Conservation (phyloP, 1,140 invertebrate genomes). For the Drosophila arizonae region DNA sequence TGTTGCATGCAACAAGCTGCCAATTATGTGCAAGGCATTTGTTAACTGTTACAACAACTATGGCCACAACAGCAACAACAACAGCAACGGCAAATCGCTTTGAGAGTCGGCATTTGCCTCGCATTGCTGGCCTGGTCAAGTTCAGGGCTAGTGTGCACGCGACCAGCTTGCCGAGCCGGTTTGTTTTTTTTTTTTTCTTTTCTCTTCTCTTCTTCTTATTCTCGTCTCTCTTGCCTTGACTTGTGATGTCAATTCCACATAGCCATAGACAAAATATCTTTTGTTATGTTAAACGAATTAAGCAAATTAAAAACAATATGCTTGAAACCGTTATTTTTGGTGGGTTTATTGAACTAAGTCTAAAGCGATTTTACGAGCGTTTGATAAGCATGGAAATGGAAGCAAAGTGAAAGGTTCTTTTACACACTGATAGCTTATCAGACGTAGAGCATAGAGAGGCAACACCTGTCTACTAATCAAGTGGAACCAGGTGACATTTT, state of each 20-base stretch:
- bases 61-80: constrained; percentile 16
- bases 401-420: constrained; percentile 64
- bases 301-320: constrained; percentile 20
- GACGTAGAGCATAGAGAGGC: constrained; percentile 1
- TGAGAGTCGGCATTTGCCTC: constrained; percentile 5
- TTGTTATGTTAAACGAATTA: constrained; percentile 66
- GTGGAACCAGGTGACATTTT: constrained; percentile 34
- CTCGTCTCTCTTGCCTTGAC: neutral
- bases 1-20: constrained; percentile 65
- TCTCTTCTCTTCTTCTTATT: neutral
- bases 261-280: constrained; percentile 39
- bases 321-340: neutral
- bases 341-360: constrained; percentile 65
- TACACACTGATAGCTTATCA: constrained; percentile 50
- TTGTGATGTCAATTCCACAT: constrained; percentile 35
- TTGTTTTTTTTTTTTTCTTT: constrained; percentile 5
- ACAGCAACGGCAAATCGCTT: neutral
- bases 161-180: constrained; percentile 68
- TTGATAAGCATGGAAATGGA: constrained; percentile 31
- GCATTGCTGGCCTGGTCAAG: constrained; percentile 62
- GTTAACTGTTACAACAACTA: constrained; percentile 77
- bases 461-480: constrained; percentile 33
- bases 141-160: constrained; percentile 71
- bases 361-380: constrained; percentile 1
- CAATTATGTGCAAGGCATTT: constrained; percentile 76